phyloP scores from a whole-genome alignment of 1,140 invertebrate genomes.

The Calycopis cecrops region DNA sequence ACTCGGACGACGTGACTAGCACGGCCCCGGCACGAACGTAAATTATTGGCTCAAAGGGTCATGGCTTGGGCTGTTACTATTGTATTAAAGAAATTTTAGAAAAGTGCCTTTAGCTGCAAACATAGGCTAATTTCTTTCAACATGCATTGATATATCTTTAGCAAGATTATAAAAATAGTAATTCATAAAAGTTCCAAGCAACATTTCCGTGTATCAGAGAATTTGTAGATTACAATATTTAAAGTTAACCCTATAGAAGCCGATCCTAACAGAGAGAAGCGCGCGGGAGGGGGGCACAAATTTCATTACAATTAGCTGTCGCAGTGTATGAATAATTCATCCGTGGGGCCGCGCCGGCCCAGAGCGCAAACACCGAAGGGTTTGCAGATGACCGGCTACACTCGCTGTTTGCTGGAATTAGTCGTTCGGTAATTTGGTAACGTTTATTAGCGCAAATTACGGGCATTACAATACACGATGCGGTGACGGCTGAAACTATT shows the following conservation, averaged over 20 bases:
- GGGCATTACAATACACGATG: conserved; percentile 37
- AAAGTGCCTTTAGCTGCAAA: too few species aligned
- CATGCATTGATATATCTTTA: too few species aligned
- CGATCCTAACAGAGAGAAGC: conserved; percentile 15
- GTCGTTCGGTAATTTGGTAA: conserved; percentile 18
- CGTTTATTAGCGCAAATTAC: conserved; percentile 45
- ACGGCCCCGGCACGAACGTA: too few species aligned
- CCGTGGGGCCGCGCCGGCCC: conserved; percentile 33
- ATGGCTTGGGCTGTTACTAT: too few species aligned
- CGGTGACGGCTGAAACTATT: not conserved
- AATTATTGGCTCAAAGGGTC: too few species aligned
- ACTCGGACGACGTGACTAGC: too few species aligned
- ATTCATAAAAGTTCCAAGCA: too few species aligned
- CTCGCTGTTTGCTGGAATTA: conserved; percentile 52
- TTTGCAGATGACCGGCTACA: conserved; percentile 53
- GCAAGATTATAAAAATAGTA: too few species aligned
- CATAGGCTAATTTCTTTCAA: too few species aligned
- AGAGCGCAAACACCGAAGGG: conserved; percentile 59
- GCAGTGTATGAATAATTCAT: conserved; percentile 65
- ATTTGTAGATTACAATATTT: not conserved
- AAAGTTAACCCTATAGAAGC: conserved; percentile 28
- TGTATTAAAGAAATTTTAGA: too few species aligned
- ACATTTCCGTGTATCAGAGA: too few species aligned
- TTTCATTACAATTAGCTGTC: conserved; percentile 72
- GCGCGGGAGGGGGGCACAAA: conserved; percentile 50